phyloP scores from a whole-genome alignment of 2,113 vertebrate genomes.

The Chloropsis hardwickii region DNA sequence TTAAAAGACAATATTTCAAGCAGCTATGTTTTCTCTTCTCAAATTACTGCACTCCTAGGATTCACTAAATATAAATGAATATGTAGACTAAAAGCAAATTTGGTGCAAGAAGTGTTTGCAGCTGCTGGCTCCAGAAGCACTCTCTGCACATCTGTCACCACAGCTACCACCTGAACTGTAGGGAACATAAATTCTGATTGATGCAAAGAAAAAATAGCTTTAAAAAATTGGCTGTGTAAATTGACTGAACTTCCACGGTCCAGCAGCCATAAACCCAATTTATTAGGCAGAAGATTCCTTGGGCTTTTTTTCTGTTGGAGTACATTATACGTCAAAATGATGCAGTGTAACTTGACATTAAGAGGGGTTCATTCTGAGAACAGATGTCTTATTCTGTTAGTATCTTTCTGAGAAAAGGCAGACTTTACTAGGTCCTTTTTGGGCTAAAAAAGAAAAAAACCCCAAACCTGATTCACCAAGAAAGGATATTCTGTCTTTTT shows the following conservation, averaged over 20 bases:
- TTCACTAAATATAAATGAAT: slow-evolving; percentile 3
- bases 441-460: background rate
- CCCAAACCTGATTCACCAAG: background rate
- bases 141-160: background rate
- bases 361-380: slow-evolving; percentile 6
- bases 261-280: background rate
- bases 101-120: background rate
- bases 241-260: background rate
- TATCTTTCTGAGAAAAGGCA: background rate
- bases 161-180: slow-evolving; percentile 25
- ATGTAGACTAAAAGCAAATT: background rate
- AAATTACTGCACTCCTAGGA: slow-evolving; percentile 9
- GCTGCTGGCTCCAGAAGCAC: background rate
- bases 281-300: background rate
- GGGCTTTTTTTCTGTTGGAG: background rate
- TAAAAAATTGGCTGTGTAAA: background rate
- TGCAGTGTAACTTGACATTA: background rate
- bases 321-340: background rate
- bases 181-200: background rate
- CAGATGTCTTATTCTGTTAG: background rate
- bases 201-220: background rate
- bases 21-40: background rate
- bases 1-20: slow-evolving; percentile 25
- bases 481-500: background rate
- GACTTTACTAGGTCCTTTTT: background rate